These are phyloP conservation scores for Spondyliosoma cantharus DNA, from an alignment of 2,797 vertebrate species.

Conservation along the genomic window DNA sequence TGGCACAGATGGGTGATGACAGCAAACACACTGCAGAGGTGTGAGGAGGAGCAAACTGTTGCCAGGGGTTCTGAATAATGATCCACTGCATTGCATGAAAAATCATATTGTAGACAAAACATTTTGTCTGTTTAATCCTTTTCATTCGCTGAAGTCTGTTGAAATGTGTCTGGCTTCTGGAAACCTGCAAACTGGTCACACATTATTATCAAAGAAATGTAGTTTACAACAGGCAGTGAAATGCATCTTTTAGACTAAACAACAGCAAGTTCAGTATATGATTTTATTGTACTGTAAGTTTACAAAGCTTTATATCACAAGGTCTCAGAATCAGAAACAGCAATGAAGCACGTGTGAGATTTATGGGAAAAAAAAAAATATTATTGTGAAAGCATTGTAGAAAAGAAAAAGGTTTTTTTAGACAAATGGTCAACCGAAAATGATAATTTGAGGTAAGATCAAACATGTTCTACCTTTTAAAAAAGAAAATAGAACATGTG, in stretches of 20 bases:
- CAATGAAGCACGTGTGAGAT: too few relatives aligned
- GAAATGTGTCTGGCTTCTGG: neutral
- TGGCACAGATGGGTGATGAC: slow-evolving; percentile 6
- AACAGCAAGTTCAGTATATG: neutral
- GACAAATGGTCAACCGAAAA: neutral
- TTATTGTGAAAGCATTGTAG: too few relatives aligned
- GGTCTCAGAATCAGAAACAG: neutral
- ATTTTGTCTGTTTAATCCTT: neutral
- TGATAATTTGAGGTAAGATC: neutral
- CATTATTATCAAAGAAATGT: neutral
- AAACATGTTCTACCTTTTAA: neutral
- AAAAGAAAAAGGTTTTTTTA: neutral
- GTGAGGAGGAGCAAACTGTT: neutral
- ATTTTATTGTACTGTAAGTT: neutral
- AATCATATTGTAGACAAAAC: neutral
- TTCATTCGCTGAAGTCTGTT: neutral
- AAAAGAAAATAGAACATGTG: neutral
- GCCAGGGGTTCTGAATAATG: slow-evolving; percentile 3
- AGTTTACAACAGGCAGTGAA: neutral
- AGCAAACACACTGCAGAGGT: slow-evolving; percentile 25
- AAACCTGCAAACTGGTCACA: neutral
- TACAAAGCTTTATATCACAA: neutral
- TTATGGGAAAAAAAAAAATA: neutral
- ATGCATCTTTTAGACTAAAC: neutral
- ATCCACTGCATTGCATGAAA: neutral